Conservation (phyloP, 2,113 vertebrate genomes). For the Poicephalus gulielmi region DNA sequence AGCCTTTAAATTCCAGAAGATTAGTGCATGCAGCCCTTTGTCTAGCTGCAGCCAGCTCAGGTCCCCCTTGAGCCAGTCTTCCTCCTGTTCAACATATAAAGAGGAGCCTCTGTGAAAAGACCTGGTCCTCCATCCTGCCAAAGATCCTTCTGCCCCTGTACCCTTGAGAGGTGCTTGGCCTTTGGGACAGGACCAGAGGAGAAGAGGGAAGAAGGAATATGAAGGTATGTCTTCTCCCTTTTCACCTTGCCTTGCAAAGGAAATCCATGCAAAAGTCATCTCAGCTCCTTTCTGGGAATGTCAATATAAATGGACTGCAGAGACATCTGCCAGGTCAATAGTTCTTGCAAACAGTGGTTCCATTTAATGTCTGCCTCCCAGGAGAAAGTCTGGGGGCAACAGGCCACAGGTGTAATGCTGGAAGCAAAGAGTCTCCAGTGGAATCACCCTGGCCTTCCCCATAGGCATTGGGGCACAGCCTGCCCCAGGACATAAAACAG, state of each 20-base stretch:
- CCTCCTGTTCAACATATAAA: rapidly evolving
- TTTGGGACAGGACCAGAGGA: background rate
- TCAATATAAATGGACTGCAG: background rate
- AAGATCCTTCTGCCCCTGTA: background rate
- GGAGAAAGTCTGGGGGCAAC: background rate
- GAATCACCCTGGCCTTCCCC: background rate
- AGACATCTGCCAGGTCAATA: background rate
- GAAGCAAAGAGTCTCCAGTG: background rate
- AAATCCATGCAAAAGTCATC: background rate
- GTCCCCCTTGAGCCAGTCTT: background rate
- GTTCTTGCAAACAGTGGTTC: background rate
- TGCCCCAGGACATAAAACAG: background rate
- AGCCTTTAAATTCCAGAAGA: background rate
- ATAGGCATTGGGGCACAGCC: background rate
- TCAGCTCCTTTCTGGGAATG: background rate
- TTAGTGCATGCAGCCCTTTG: background rate
- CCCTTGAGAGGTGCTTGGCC: background rate
- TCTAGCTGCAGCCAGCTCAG: background rate
- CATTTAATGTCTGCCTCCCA: background rate
- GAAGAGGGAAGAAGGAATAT: background rate
- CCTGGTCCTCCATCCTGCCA: background rate
- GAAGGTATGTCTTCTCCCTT: background rate
- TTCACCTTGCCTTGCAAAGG: background rate
- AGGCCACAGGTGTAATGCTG: background rate
- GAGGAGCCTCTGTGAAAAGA: background rate